Evolutionary conservation across 2,797 vertebrate genomes (phyloP).

Genomic region (Enteromius trimaculatus): DNA sequence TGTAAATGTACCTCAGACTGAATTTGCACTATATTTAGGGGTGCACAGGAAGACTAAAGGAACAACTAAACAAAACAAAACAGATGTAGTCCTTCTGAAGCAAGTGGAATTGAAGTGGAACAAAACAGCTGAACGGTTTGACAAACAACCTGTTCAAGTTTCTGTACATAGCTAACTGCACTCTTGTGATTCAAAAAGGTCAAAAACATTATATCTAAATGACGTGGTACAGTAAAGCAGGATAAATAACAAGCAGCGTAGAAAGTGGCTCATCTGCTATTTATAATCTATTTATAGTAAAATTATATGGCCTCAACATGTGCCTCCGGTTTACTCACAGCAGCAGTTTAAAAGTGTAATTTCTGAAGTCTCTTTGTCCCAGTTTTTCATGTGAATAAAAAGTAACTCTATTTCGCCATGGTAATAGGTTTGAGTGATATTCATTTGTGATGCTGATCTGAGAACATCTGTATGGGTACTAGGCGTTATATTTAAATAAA

Average conservation of each 20-base stretch:
- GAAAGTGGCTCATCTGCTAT: not conserved
- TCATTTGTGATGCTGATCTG: not conserved
- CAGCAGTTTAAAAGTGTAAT: not conserved
- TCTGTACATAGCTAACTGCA: not conserved
- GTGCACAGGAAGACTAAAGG: not conserved
- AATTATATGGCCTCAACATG: not conserved
- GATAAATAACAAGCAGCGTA: not conserved
- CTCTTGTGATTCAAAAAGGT: conserved; percentile 30
- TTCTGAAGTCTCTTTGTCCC: not conserved
- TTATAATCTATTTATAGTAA: conserved; percentile 35
- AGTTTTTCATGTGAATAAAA: conserved; percentile 3
- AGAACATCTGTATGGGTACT: not conserved
- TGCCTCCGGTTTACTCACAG: not conserved
- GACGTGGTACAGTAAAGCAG: not conserved
- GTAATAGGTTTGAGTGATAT: not conserved
- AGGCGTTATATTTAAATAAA: not conserved
- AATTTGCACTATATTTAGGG: not conserved
- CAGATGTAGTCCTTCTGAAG: not conserved
- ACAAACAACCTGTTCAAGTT: not conserved
- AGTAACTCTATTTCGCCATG: not conserved
- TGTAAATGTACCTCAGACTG: not conserved
- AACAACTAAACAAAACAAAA: not conserved
- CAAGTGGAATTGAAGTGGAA: not conserved
- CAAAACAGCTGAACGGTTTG: not conserved
- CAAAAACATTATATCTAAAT: conserved; percentile 38